Evolutionary conservation across 2,797 vertebrate genomes (phyloP).

Genomic region (Smutsia temminckii): DNA sequence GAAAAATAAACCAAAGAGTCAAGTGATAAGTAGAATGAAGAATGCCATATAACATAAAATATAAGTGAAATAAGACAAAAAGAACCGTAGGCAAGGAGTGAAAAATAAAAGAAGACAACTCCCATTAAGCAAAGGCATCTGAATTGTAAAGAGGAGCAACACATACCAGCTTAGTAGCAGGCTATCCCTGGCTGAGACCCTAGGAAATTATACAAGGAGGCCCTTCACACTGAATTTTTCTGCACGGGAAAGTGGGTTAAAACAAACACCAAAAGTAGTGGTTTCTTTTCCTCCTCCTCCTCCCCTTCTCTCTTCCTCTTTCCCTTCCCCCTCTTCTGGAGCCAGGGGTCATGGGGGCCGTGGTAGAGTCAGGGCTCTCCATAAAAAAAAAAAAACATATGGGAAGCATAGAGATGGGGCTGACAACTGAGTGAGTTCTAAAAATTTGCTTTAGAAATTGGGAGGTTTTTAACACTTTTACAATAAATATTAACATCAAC

Average conservation of each 20-base stretch:
- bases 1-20: constrained; percentile 37
- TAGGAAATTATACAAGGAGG: not conserved
- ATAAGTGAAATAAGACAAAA: constrained; percentile 22
- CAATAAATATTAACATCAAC: not conserved
- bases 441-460: not conserved
- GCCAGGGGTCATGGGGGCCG: not conserved
- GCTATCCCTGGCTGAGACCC: not conserved
- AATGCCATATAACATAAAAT: constrained; percentile 36
- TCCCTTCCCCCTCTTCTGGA: not conserved
- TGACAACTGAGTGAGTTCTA: not conserved
- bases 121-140: constrained; percentile 1
- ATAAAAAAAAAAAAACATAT: not conserved
- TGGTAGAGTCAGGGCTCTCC: not conserved
- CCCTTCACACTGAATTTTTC: not conserved
- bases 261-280: not conserved
- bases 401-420: not conserved
- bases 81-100: not conserved
- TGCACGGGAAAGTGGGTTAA: not conserved
- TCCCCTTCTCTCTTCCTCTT: not conserved
- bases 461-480: constrained; percentile 12
- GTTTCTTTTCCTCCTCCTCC: not conserved
- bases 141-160: constrained; percentile 28
- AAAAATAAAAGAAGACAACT: not conserved
- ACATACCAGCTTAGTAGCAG: not conserved
- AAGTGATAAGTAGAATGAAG: not conserved